These are phyloP conservation scores for Alethe diademata DNA, from an alignment of 2,113 vertebrate genomes.

Conservation along the genomic window DNA sequence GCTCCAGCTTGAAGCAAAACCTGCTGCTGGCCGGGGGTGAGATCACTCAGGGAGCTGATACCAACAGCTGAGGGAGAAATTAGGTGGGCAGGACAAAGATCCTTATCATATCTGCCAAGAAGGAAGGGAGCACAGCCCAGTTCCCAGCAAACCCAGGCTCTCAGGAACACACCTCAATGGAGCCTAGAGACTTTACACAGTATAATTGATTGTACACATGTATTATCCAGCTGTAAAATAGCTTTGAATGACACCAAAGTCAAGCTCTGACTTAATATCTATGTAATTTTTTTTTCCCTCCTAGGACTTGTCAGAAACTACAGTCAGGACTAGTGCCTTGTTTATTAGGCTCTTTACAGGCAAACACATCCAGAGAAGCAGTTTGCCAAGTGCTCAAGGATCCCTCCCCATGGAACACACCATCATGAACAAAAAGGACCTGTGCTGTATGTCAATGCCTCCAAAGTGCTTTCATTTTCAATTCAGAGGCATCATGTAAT, in stretches of 20 bases:
- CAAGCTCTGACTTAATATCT: not conserved
- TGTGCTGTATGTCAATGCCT: not conserved
- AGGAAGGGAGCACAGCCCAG: not conserved
- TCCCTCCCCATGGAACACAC: not conserved
- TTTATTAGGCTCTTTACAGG: not conserved
- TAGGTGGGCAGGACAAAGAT: not conserved
- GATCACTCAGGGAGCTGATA: not conserved
- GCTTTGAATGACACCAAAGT: not conserved
- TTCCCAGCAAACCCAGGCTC: not conserved
- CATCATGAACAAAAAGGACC: not conserved
- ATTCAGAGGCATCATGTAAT: not conserved
- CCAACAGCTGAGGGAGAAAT: not conserved
- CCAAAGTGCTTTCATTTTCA: not conserved
- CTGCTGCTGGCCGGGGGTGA: rapidly evolving
- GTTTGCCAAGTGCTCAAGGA: not conserved
- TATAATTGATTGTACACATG: not conserved
- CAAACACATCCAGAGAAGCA: not conserved
- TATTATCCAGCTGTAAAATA: not conserved
- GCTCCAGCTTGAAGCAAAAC: not conserved
- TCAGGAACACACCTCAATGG: not conserved
- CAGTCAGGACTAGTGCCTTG: not conserved
- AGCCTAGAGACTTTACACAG: not conserved
- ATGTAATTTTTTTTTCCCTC: not conserved
- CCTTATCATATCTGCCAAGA: not conserved
- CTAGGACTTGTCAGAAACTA: not conserved